Evolutionary conservation across 1,140 invertebrate species (phyloP).

Genomic region (Hyposmocoma kahamanoa): DNA sequence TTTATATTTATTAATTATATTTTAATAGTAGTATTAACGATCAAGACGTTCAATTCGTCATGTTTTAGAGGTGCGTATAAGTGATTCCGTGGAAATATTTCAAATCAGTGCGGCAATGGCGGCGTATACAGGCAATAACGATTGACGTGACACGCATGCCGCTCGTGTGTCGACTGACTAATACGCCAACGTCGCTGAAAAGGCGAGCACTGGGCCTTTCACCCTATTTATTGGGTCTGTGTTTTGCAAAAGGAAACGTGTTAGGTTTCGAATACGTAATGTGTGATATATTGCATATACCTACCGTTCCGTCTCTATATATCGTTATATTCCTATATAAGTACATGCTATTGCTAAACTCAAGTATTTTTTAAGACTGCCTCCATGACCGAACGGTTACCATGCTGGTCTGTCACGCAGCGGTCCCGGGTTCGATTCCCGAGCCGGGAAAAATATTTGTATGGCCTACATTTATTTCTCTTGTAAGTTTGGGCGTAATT

Average conservation of each 20-base stretch:
- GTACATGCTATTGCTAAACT: no score
- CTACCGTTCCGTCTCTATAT: no score
- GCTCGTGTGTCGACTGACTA: conserved; percentile 55
- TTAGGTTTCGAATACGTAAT: neutral
- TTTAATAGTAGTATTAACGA: conserved; percentile 14
- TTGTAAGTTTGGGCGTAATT: no score
- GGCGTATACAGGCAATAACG: conserved; percentile 59
- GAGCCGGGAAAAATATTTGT: no score
- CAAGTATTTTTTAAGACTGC: no score
- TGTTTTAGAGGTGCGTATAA: conserved; percentile 59
- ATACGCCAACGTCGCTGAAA: conserved; percentile 39
- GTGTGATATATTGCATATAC: no score
- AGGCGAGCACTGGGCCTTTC: conserved; percentile 33
- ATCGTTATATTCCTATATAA: no score
- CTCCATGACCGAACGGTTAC: no score
- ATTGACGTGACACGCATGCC: conserved; percentile 61
- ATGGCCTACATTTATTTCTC: no score
- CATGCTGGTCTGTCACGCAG: no score
- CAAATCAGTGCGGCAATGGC: conserved; percentile 59
- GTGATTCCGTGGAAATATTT: conserved; percentile 70
- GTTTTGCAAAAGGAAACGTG: conserved; percentile 31
- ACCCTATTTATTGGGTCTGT: conserved; percentile 48
- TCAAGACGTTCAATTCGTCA: conserved; percentile 23
- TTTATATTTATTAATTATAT: no score
- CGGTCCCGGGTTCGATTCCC: no score